Base-by-base conservation (phyloP, 2,113 vertebrate species). In the Athene noctua region DNA sequence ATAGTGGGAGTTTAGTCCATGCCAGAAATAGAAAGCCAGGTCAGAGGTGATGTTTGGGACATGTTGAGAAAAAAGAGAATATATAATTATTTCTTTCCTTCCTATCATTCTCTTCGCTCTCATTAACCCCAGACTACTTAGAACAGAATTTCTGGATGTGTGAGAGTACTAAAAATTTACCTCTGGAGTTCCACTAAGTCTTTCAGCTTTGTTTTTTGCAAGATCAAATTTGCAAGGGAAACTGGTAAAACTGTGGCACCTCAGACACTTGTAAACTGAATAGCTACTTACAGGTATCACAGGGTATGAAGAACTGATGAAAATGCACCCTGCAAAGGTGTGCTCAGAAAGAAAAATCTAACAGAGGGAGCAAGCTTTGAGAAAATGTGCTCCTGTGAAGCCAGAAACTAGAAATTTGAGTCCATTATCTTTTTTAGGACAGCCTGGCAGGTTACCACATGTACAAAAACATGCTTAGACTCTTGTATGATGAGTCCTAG, bases 21-120 rank as follows among this genome's bases (percentile, higher is more conserved):
- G 93, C 94, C 93, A 97, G 90, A 96, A 97, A 97, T 97, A 97
- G 96, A 97, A 97, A 95, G 94, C 52, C 85, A 90, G 96, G 96
- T 97, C 97, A 97, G 91, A 96, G 96, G 95, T 97, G 93, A 96
- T 79, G 74, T 95, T 97, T 96, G 94, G 96, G 97, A 96, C 96
- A 96, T 62, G 86, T 44, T 94, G 75, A 89, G 93, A 40, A 46
- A 68, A 85, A 58, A 81, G 32, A 90, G 47, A 94, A 79, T 91
- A 90, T 93, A 67, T 86, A 96, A 95, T 96, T 96, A 93, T 96
- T 96, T 96, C 42, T 97, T 96, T 96, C 93, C 94, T 94, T 96
- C 89, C 94, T 97, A 86, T 91, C 65, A 80, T 95, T 96, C 91
- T 96, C 62, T 88, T 83, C 46, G 51, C 67, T 77, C 79, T 95